Evolutionary conservation across 2,888 invertebrate genomes (phyloP).

Genomic region (Diplazon laetatorius): DNA sequence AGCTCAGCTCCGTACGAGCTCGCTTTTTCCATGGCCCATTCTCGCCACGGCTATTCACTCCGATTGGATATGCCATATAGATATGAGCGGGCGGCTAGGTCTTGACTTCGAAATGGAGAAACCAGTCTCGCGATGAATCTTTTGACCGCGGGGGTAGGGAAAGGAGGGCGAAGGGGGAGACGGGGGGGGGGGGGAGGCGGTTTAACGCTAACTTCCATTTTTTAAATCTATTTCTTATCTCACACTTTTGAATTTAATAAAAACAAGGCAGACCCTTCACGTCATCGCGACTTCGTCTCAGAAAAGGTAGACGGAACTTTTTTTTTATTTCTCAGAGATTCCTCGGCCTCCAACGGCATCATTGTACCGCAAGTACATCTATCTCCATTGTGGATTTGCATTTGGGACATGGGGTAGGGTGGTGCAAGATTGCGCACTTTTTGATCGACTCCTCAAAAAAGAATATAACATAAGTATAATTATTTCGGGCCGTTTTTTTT

Average conservation of each 20-base stretch:
- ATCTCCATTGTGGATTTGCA: too few species aligned
- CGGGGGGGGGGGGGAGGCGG: slow-evolving; percentile 17
- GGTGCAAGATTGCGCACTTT: too few species aligned
- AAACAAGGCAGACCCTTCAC: slow-evolving; percentile 32
- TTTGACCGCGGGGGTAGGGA: slow-evolving; percentile 61
- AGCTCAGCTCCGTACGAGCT: slow-evolving; percentile 47
- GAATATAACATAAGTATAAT: too few species aligned
- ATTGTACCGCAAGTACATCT: too few species aligned
- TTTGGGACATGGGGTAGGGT: too few species aligned
- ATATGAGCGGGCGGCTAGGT: slow-evolving; percentile 60
- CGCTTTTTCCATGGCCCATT: slow-evolving; percentile 60
- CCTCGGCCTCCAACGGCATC: too few species aligned
- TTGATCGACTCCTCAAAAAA: too few species aligned
- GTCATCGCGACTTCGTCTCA: slow-evolving; percentile 9
- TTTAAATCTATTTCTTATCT: slow-evolving; percentile 38
- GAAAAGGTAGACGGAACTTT: background rate
- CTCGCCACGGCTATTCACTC: slow-evolving; percentile 68
- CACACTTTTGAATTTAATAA: slow-evolving; percentile 47
- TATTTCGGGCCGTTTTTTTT: too few species aligned
- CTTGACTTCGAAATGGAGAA: slow-evolving; percentile 68
- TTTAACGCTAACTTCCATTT: slow-evolving; percentile 13
- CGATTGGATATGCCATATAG: slow-evolving; percentile 71
- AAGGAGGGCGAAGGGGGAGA: background rate
- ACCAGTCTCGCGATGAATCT: slow-evolving; percentile 64
- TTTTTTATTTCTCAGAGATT: too few species aligned